These are phyloP conservation scores for Empis stercorea DNA, from an alignment of 2,888 invertebrate genomes.

Conservation along the genomic window DNA sequence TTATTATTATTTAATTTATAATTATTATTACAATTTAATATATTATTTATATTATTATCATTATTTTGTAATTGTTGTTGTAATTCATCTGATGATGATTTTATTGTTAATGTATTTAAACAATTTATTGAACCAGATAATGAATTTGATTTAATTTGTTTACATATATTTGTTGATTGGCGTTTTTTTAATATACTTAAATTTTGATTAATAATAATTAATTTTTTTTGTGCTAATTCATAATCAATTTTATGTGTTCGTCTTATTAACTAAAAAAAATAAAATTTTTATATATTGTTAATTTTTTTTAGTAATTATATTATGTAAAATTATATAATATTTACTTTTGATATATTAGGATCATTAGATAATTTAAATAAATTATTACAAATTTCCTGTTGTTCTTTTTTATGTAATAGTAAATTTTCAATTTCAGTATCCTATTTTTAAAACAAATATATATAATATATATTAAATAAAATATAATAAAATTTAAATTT, in stretches of 20 bases:
- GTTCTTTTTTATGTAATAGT: slow-evolving; percentile 13
- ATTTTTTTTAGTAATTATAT: neutral
- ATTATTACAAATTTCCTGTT: slow-evolving; percentile 14
- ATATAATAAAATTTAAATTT: too few species aligned
- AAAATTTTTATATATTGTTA: neutral
- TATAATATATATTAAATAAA: neutral
- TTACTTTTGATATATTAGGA: slow-evolving; percentile 7
- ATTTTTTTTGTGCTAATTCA: slow-evolving; percentile 17
- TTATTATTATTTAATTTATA: neutral
- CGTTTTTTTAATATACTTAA: slow-evolving; percentile 14
- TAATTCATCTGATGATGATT: too few species aligned
- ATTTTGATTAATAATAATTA: slow-evolving; percentile 18
- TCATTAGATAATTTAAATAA: slow-evolving; percentile 13
- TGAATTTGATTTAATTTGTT: slow-evolving; percentile 10
- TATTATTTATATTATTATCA: neutral
- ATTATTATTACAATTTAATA: neutral
- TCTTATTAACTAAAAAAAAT: slow-evolving; percentile 11
- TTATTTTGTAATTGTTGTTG: neutral
- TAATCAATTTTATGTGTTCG: slow-evolving; percentile 17
- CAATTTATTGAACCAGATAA: neutral
- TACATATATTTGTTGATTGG: slow-evolving; percentile 7
- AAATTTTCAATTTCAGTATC: slow-evolving; percentile 13
- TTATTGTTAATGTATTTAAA: too few species aligned
- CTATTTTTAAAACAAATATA: neutral
- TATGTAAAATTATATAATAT: neutral